phyloP scores from a whole-genome alignment of 1,140 invertebrate genomes.

The Mizuhopecten yessoensis region DNA sequence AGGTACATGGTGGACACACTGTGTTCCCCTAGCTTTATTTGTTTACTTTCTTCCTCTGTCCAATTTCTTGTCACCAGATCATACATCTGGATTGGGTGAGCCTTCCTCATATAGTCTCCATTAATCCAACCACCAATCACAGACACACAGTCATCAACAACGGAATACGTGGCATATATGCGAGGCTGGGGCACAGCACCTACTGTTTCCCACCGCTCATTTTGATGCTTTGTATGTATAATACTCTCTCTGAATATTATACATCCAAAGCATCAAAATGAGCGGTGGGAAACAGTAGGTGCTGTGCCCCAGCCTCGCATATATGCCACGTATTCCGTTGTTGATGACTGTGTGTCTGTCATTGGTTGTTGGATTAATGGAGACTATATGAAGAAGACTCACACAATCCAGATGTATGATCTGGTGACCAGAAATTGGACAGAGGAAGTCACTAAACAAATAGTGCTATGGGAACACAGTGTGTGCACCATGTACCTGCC shows the following conservation, averaged over 20 bases:
- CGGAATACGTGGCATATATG: slow-evolving; percentile 88
- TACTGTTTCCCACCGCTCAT: slow-evolving; percentile 87
- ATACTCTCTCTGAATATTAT: too few relatives aligned
- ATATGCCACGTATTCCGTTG: slow-evolving; percentile 88
- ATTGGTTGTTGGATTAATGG: slow-evolving; percentile 87
- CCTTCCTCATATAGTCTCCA: slow-evolving; percentile 70
- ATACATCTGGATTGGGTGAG: slow-evolving; percentile 64
- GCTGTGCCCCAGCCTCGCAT: slow-evolving; percentile 88
- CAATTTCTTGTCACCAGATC: slow-evolving; percentile 66
- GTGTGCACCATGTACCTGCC: slow-evolving; percentile 73
- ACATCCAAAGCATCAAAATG: too few relatives aligned
- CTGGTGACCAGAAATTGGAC: slow-evolving; percentile 62
- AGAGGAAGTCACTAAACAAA: slow-evolving; percentile 46
- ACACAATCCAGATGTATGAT: slow-evolving; percentile 67
- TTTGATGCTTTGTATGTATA: too few relatives aligned
- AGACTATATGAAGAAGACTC: slow-evolving; percentile 68
- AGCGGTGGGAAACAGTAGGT: slow-evolving; percentile 87
- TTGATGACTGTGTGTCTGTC: slow-evolving; percentile 88
- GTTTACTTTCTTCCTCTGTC: slow-evolving; percentile 49
- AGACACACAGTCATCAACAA: slow-evolving; percentile 87
- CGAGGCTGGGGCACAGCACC: slow-evolving; percentile 88
- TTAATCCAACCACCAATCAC: slow-evolving; percentile 88
- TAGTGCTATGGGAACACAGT: slow-evolving; percentile 77
- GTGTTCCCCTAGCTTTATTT: slow-evolving; percentile 75
- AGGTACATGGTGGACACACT: slow-evolving; percentile 69